Evolutionary conservation across 1,140 invertebrate genomes (phyloP).

Genomic region (Caerostris darwini): DNA sequence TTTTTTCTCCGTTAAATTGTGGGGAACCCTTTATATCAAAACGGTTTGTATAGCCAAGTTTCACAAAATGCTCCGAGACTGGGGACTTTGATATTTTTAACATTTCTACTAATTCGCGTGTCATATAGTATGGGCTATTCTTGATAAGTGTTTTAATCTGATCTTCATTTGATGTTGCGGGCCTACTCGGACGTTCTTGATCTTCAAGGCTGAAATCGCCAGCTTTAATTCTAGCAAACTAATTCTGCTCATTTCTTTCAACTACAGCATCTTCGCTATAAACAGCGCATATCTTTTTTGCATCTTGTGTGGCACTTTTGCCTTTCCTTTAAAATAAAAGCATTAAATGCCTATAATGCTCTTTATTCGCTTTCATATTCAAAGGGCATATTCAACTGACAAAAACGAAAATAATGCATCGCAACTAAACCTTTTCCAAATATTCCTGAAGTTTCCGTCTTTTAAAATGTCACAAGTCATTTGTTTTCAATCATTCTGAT

Average conservation of each 20-base stretch:
- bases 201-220: not conserved
- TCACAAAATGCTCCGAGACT: not conserved
- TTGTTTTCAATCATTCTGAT: too few species aligned
- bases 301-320: not conserved
- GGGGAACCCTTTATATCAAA: not conserved
- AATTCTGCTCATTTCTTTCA: too few species aligned
- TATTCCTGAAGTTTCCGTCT: not conserved
- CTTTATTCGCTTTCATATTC: not conserved
- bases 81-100: not conserved
- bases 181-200: not conserved
- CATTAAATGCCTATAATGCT: not conserved
- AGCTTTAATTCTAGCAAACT: not conserved
- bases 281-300: too few species aligned
- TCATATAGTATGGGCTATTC: too few species aligned
- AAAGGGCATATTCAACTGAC: not conserved
- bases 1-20: not conserved
- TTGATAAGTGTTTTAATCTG: not conserved
- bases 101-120: not conserved
- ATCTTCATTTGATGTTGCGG: not conserved
- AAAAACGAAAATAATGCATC: not conserved
- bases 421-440: not conserved
- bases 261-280: too few species aligned
- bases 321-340: not conserved
- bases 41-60: not conserved
- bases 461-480: not conserved